Base-by-base conservation (phyloP, 2,113 vertebrate genomes). In the Takifugu flavidus region DNA sequence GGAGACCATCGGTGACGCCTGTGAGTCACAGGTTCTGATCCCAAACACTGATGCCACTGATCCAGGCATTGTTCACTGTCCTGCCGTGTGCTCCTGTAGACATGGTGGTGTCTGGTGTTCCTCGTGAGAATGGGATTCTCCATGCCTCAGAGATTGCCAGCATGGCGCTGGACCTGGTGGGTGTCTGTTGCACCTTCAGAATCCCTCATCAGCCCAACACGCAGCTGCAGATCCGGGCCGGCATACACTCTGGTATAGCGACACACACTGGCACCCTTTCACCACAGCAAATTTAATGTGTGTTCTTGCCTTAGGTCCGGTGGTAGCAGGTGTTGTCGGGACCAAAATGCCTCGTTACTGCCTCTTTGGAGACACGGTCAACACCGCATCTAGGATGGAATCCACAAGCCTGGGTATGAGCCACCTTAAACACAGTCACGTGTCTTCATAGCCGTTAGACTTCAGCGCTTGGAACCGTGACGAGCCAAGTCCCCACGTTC, bases 271-370 rank as follows among this genome's bases (percentile, higher is more conserved):
- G 6, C 25, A 53, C 11, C 4, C 6, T 6, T 13, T 3, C 13
- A 13, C 13, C 1, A 14, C 0, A 6, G 6, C 2, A 1, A 14
- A 3, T 6, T 29, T 53, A 14, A 53, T 12, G 15, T 3, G 10
- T 42, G 7, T 4, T 14, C 39, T n/a, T 1, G 34, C 4, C 14
- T 43, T n/a, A 96, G 94, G 93, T 2, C 87, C 93, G 0, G 93
- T 98, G 67, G 93, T 95, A 11, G 94, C 95, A 15, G 95, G 93
- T 15, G 93, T 96, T 2, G 93, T 95, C 2, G 93, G 94, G 53
- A 96, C 94, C 0, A 98, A 95, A 85, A 96, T 98, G 94, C 93
- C 94, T 20, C 89, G 92, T 0, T 95, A 96, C 67, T 95, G 95
- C 66, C 87, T 95, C 70, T 97, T 98, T 86, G 92, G 95, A 70